These are phyloP conservation scores for Oryctolagus cuniculus DNA, from an alignment of 2,113 vertebrate genomes.

Conservation along the genomic window mOryCun1.1 NC_091436.1:156089501-156090000, in stretches of 20 bases:
- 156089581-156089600: neutral
- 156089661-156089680: neutral
- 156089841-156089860: constrained; percentile 49
- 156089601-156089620: neutral
- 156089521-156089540: neutral
- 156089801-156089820: constrained; percentile 48
- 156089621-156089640: neutral
- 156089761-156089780: constrained; percentile 60
- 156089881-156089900: constrained; percentile 27
- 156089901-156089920: constrained; percentile 57
- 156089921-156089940: constrained; percentile 61
- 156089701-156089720: neutral
- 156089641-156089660: neutral
- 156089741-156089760: neutral
- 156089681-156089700: constrained; percentile 27
- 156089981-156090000: neutral
- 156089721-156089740: constrained; percentile 34
- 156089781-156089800: constrained; percentile 38
- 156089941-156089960: neutral
- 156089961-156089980: neutral
- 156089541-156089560: neutral
- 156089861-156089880: constrained; percentile 24
- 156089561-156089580: neutral
- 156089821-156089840: constrained; percentile 58
- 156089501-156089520: neutral